A percentile compares a stretch with the other conserved stretches of the same genome.
Conservation (phyloP, 2,797 vertebrate species). For the Pipistrellus nathusii region DNA sequence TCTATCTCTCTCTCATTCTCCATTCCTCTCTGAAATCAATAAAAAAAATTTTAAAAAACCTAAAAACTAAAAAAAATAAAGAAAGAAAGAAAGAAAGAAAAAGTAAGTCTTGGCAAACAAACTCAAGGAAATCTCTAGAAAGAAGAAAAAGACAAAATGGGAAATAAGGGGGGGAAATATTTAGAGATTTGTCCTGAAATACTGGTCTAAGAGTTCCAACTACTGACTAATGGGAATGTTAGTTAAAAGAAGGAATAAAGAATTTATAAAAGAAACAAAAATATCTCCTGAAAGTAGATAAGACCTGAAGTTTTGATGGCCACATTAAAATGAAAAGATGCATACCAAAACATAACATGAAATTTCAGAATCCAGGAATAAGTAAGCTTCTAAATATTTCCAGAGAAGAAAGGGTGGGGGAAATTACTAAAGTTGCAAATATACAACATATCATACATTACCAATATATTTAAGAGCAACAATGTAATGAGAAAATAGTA, state of each 20-base stretch:
- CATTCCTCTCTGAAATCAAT: not conserved
- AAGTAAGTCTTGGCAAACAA: not conserved
- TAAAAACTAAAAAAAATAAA: too few species aligned
- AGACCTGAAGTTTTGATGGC: not conserved
- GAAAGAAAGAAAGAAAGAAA: too few species aligned
- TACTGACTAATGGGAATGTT: constrained; percentile 7
- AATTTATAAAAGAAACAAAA: not conserved
- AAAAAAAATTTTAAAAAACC: not conserved
- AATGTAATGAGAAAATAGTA: not conserved
- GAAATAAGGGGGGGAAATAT: not conserved
- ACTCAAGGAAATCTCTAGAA: constrained; percentile 14
- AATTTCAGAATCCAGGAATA: constrained; percentile 12
- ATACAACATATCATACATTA: not conserved
- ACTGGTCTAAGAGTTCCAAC: not conserved
- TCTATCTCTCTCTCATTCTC: too few species aligned
- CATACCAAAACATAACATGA: not conserved
- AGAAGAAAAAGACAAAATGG: constrained; percentile 14
- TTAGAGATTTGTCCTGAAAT: not conserved
- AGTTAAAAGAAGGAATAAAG: not conserved
- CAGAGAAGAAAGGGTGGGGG: not conserved
- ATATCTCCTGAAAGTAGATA: too few species aligned
- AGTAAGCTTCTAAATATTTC: not conserved
- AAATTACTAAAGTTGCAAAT: not conserved
- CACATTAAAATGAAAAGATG: not conserved
- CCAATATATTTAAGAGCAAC: not conserved